phyloP scores from a whole-genome alignment of 2,797 vertebrate species.

The Melanotaenia nigrans region DNA sequence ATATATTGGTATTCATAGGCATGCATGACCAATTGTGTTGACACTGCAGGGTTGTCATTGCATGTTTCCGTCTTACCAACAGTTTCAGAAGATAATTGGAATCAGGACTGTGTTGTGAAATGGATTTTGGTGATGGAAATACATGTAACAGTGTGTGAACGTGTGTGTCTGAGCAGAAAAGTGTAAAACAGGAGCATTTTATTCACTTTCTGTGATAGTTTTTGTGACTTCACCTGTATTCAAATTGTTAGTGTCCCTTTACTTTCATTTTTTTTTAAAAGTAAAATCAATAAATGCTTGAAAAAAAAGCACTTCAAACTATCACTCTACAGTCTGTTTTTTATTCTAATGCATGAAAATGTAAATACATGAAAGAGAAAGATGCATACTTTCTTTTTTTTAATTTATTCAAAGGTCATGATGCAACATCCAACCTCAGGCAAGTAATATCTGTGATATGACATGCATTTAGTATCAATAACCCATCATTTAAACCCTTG shows the following conservation, averaged over 20 bases:
- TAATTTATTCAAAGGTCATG: slow-evolving; percentile 22
- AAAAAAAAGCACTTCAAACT: neutral
- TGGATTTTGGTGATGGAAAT: slow-evolving; percentile 48
- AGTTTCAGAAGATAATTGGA: slow-evolving; percentile 56
- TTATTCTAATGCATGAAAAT: slow-evolving; percentile 5
- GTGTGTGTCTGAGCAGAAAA: slow-evolving; percentile 14
- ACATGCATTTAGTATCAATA: slow-evolving; percentile 12
- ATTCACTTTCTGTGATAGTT: slow-evolving; percentile 37
- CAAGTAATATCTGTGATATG: slow-evolving; percentile 20
- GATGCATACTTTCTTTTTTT: neutral
- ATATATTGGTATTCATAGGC: slow-evolving; percentile 64
- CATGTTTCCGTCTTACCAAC: slow-evolving; percentile 27
- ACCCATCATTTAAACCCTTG: neutral
- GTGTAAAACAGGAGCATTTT: slow-evolving; percentile 26
- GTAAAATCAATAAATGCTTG: slow-evolving; percentile 18
- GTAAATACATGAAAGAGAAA: slow-evolving; percentile 1
- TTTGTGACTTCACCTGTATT: slow-evolving; percentile 28
- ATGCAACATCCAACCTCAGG: slow-evolving; percentile 42
- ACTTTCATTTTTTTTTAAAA: neutral
- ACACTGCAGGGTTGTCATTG: slow-evolving; percentile 48
- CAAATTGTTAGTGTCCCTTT: neutral
- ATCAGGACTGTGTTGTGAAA: slow-evolving; percentile 48
- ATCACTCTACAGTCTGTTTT: neutral
- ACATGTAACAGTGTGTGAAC: slow-evolving; percentile 21
- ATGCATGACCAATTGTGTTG: slow-evolving; percentile 69